Conservation (phyloP, 2,888 invertebrate species). For the Cheilosia soror region DNA sequence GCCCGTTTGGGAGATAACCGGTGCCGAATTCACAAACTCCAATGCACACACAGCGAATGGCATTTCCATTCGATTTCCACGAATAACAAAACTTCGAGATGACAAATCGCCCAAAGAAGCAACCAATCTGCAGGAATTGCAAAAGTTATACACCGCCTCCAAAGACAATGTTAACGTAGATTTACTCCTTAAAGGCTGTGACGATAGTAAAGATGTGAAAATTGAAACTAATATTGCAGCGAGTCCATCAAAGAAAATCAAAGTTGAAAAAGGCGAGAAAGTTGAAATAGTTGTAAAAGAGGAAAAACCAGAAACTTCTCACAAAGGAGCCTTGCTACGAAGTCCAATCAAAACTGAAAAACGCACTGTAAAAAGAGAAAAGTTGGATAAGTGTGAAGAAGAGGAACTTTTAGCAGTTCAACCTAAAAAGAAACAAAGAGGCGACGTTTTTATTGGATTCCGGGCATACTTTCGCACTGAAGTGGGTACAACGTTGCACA, state of each 20-base stretch:
- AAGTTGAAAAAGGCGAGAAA: conserved; percentile 57
- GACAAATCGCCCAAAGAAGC: conserved; percentile 95
- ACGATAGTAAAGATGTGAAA: conserved; percentile 68
- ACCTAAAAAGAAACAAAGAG: conserved; percentile 40
- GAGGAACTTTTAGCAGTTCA: conserved; percentile 34
- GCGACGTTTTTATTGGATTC: conserved; percentile 63
- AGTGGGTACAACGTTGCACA: conserved; percentile 7
- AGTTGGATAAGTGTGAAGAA: conserved; percentile 36
- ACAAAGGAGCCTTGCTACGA: conserved; percentile 13
- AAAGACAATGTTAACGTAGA: conserved; percentile 84
- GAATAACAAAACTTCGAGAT: conserved; percentile 91
- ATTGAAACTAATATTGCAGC: conserved; percentile 58
- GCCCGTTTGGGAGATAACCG: conserved; percentile 97
- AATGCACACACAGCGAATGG: conserved; percentile 96
- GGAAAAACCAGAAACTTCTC: conserved; percentile 32
- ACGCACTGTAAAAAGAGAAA: conserved; percentile 51
- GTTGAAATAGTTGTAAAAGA: conserved; percentile 40
- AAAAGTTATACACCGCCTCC: conserved; percentile 88
- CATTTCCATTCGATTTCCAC: conserved; percentile 96
- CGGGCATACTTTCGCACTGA: conserved; percentile 60
- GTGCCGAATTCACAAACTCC: conserved; percentile 91
- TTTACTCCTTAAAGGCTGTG: conserved; percentile 79
- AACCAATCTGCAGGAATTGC: conserved; percentile 90
- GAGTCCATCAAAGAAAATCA: conserved; percentile 61
- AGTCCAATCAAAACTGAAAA: conserved; percentile 38